Evolutionary conservation across 2,113 vertebrate species (phyloP).

Genomic region (Phaethon lepturus): DNA sequence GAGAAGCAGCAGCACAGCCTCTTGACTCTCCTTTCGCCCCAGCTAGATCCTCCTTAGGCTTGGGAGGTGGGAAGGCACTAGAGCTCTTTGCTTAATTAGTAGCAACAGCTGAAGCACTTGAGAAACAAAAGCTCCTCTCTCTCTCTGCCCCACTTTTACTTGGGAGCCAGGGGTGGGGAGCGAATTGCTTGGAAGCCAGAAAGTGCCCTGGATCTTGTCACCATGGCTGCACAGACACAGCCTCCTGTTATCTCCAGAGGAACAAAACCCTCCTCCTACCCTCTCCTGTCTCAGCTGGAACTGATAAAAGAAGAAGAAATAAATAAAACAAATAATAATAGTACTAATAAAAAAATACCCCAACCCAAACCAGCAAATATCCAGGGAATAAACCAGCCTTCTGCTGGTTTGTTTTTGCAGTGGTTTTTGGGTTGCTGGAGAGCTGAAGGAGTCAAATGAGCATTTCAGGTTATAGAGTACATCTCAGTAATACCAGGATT

Average conservation of each 20-base stretch:
- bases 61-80: not conserved
- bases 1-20: not conserved
- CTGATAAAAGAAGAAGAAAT: slow-evolving; percentile 45
- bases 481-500: not conserved
- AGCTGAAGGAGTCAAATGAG: not conserved
- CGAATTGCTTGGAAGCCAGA: slow-evolving; percentile 62
- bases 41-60: not conserved
- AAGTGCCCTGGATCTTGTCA: slow-evolving; percentile 65
- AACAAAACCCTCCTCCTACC: slow-evolving; percentile 68
- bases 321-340: slow-evolving; percentile 41
- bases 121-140: slow-evolving; percentile 66
- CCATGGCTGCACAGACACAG: slow-evolving; percentile 73
- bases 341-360: not conserved
- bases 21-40: slow-evolving; percentile 14
- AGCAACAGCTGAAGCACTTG: slow-evolving; percentile 66
- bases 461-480: not conserved
- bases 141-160: slow-evolving; percentile 63
- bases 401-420: not conserved
- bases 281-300: slow-evolving; percentile 56
- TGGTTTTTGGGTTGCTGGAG: not conserved
- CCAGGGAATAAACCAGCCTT: not conserved
- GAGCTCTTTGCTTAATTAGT: slow-evolving; percentile 50
- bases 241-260: slow-evolving; percentile 62
- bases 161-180: slow-evolving; percentile 53
- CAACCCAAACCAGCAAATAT: not conserved